These are phyloP conservation scores for Athene cunicularia DNA, from an alignment of 2,113 vertebrate genomes.

Conservation along the genomic window DNA sequence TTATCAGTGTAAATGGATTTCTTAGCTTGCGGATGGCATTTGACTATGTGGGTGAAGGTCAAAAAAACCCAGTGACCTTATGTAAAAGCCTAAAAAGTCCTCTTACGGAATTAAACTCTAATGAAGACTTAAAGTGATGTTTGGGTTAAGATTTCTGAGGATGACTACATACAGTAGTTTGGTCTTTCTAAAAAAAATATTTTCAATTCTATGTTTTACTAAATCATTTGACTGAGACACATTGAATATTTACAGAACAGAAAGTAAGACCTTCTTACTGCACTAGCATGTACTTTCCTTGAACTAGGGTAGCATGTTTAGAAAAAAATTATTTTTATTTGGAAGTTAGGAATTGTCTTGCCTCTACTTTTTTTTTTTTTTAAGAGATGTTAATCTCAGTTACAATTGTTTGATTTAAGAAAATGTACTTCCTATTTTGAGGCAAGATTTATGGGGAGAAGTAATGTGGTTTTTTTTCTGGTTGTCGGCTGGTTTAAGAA, in stretches of 20 bases:
- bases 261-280: not conserved
- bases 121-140: not conserved
- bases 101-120: not conserved
- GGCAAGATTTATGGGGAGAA: not conserved
- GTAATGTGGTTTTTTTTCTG: rapidly evolving
- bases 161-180: not conserved
- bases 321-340: not conserved
- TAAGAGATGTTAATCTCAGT: not conserved
- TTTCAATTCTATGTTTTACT: not conserved
- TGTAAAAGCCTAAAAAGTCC: not conserved
- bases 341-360: not conserved
- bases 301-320: not conserved
- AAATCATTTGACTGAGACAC: not conserved
- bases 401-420: not conserved
- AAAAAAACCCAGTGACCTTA: not conserved
- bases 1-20: not conserved
- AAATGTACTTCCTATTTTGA: not conserved
- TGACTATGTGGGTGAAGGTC: not conserved
- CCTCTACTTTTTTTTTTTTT: not conserved
- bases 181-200: not conserved
- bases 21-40: not conserved
- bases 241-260: not conserved
- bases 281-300: not conserved
- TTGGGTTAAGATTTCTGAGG: not conserved
- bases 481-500: not conserved